Percentiles rank a stretch among this genome's conserved stretches.
Conservation (phyloP, 1,140 invertebrate species). For the Drosophila murphyi region DNA sequence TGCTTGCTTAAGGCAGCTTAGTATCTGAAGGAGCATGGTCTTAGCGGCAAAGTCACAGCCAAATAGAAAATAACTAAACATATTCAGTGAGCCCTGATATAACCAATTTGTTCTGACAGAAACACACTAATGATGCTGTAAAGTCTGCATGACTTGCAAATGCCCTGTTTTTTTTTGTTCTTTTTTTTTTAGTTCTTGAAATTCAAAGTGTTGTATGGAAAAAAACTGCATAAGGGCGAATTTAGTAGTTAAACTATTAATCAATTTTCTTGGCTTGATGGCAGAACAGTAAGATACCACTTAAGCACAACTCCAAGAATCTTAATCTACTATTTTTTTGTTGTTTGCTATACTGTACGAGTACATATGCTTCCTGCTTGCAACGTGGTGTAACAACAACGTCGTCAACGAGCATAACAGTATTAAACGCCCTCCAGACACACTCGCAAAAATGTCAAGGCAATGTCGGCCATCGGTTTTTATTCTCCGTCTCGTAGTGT, state of each 20-base stretch:
- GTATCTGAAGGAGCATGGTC: not conserved
- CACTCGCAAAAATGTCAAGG: constrained; percentile 37
- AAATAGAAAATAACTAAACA: constrained; percentile 26
- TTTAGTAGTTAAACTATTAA: too few relatives aligned
- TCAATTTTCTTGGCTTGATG: too few relatives aligned
- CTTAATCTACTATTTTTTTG: too few relatives aligned
- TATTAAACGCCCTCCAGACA: constrained; percentile 4
- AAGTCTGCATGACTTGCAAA: not conserved
- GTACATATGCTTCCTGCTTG: too few relatives aligned
- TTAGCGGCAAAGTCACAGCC: not conserved
- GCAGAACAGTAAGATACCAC: too few relatives aligned
- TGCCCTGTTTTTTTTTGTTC: not conserved
- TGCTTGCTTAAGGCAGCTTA: constrained; percentile 43
- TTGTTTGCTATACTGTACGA: too few relatives aligned
- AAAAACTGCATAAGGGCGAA: too few relatives aligned
- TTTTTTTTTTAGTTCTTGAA: too few relatives aligned
- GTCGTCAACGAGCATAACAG: not conserved
- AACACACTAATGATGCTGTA: constrained; percentile 12
- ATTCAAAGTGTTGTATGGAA: too few relatives aligned
- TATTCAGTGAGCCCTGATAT: constrained; percentile 41
- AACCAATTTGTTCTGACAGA: constrained; percentile 55
- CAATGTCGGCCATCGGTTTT: constrained; percentile 45
- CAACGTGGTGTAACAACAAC: not conserved
- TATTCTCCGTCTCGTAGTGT: not conserved
- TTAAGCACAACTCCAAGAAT: too few relatives aligned